phyloP scores from a whole-genome alignment of 2,888 invertebrate genomes.

The Clivina fossor region DNA sequence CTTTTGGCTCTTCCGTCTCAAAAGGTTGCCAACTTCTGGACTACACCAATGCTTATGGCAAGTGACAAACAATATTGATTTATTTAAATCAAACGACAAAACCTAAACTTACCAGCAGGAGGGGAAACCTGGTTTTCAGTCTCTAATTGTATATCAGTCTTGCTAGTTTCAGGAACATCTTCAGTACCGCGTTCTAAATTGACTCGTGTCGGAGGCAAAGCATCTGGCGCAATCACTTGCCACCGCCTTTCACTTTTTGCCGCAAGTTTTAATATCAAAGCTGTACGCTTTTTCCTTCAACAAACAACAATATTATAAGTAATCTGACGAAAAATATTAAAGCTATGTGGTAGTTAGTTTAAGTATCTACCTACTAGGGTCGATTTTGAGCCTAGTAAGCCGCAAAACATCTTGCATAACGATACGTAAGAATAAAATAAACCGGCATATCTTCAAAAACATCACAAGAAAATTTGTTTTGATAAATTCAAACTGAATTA shows the following conservation, averaged over 20 bases:
- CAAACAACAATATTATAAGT: conserved; percentile 9
- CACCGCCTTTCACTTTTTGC: conserved; percentile 5
- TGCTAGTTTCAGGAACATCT: conserved; percentile 15
- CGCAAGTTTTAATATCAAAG: conserved; percentile 13
- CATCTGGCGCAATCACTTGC: too few species aligned
- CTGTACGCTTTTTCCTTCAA: too few species aligned
- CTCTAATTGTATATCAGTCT: conserved; percentile 15
- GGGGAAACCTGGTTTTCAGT: conserved; percentile 9
- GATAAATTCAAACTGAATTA: conserved; percentile 17
- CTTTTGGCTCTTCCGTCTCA: too few species aligned
- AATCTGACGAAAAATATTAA: conserved; percentile 8
- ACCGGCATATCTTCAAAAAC: conserved; percentile 10
- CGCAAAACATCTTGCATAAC: too few species aligned
- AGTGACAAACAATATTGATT: not conserved
- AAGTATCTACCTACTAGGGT: conserved; percentile 7
- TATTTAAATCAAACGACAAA: not conserved
- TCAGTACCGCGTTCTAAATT: conserved; percentile 6
- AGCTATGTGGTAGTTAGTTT: conserved; percentile 14
- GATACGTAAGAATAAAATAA: conserved; percentile 12
- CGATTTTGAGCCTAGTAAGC: conserved; percentile 13
- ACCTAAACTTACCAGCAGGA: not conserved
- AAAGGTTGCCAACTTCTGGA: too few species aligned
- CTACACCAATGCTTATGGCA: not conserved
- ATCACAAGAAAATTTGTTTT: conserved; percentile 14
- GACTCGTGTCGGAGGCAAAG: conserved; percentile 9